These are phyloP conservation scores for Thermophis baileyi DNA, from an alignment of 2,113 vertebrate genomes.

Conservation along the genomic window DNA sequence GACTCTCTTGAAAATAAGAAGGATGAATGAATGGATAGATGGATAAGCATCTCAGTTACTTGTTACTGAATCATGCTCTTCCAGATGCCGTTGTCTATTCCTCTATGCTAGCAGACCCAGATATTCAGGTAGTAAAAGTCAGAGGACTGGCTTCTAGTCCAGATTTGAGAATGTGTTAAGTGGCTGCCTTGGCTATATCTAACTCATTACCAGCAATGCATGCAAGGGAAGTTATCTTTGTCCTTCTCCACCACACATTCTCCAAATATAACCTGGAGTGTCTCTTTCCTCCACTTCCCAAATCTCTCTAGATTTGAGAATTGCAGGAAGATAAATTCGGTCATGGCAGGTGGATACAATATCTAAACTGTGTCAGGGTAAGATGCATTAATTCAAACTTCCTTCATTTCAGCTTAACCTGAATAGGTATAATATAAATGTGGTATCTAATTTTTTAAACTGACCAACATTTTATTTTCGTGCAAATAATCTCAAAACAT, in stretches of 20 bases:
- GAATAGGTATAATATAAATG: neutral
- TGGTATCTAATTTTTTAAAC: constrained; percentile 27
- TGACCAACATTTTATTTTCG: constrained; percentile 11
- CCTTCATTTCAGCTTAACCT: neutral
- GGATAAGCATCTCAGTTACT: neutral
- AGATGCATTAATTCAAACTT: neutral
- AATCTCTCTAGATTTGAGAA: neutral
- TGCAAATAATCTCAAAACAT: constrained; percentile 13
- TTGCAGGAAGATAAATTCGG: neutral
- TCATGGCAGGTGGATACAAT: neutral
- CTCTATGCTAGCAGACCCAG: neutral
- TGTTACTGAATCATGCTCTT: neutral
- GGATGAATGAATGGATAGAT: neutral
- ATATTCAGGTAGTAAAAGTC: neutral
- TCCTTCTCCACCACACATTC: neutral
- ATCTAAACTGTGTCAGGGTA: neutral
- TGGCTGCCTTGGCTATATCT: rapidly evolving
- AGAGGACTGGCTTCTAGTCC: too few species aligned
- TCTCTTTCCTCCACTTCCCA: neutral
- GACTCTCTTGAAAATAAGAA: neutral
- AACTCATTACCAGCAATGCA: neutral
- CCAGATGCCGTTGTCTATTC: neutral
- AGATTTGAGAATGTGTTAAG: constrained; percentile 3
- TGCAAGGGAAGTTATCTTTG: neutral
- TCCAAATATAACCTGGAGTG: neutral